phyloP scores from a whole-genome alignment of 2,797 vertebrate genomes.

The Pseudocheirus occidentalis region DNA sequence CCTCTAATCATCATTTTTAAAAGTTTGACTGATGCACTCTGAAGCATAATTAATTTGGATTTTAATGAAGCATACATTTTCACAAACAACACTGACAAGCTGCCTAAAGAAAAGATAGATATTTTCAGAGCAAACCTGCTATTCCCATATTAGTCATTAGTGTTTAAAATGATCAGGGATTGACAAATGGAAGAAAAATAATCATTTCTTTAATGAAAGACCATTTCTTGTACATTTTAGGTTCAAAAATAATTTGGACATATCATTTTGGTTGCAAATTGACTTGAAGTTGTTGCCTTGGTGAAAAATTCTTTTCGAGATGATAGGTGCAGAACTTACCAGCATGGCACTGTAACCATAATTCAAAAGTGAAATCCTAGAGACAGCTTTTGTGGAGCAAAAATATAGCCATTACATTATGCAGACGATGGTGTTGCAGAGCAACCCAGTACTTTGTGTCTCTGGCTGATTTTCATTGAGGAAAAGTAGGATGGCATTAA shows the following conservation, averaged over 20 bases:
- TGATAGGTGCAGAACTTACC: background rate
- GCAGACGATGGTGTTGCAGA: background rate
- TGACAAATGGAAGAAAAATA: conserved; percentile 23
- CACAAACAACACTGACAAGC: conserved; percentile 51
- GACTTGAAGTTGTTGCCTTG: background rate
- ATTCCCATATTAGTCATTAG: conserved; percentile 59
- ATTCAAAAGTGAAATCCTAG: too few relatives aligned
- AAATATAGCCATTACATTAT: background rate
- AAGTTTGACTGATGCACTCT: conserved; percentile 1
- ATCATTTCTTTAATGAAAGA: conserved; percentile 53
- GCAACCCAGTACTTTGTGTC: background rate
- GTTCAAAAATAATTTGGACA: conserved; percentile 40
- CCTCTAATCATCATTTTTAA: background rate
- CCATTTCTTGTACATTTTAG: conserved; percentile 42
- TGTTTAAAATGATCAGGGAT: conserved; percentile 50
- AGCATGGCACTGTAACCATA: fast-evolving
- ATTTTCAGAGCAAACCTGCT: conserved; percentile 67
- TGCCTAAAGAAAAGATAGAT: conserved; percentile 70
- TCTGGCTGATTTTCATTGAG: background rate
- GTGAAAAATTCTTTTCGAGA: background rate
- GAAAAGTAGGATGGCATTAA: background rate
- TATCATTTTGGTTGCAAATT: conserved; percentile 12
- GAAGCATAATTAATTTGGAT: conserved; percentile 1
- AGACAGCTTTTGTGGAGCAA: background rate
- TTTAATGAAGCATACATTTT: conserved; percentile 61